Evolutionary conservation across 2,797 vertebrate genomes (phyloP).

Genomic region (Apogon hyalosoma): DNA sequence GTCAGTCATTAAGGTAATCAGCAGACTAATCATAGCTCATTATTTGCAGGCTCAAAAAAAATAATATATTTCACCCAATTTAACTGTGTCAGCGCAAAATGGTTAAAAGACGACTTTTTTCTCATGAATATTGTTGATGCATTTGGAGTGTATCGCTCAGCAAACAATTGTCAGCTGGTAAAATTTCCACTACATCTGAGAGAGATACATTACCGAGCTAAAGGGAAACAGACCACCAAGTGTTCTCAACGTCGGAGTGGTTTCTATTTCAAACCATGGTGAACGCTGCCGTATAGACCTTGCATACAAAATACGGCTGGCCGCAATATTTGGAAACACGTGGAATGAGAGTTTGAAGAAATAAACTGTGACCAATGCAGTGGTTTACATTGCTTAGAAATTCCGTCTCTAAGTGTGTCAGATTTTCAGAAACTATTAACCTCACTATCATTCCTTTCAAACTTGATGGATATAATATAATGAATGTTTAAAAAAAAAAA

Average conservation of each 20-base stretch:
- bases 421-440: constrained; percentile 33
- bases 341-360: constrained; percentile 17
- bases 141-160: constrained; percentile 10
- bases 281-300: constrained; percentile 29
- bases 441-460: neutral
- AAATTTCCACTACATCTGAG: constrained; percentile 27
- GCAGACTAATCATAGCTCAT: constrained; percentile 44
- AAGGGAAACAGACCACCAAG: constrained; percentile 51
- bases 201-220: constrained; percentile 30
- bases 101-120: constrained; percentile 18
- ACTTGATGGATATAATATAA: neutral
- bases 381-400: constrained; percentile 20
- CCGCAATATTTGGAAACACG: constrained; percentile 35
- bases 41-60: constrained; percentile 13
- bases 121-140: constrained; percentile 17
- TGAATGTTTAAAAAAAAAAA: constrained; percentile 10
- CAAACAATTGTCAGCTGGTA: constrained; percentile 21
- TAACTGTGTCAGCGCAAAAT: constrained; percentile 34
- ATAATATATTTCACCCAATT: constrained; percentile 25
- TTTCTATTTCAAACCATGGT: constrained; percentile 30
- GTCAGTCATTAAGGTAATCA: constrained; percentile 59
- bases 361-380: constrained; percentile 33
- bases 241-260: constrained; percentile 30
- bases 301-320: constrained; percentile 4
- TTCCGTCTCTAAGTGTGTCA: constrained; percentile 16